phyloP scores from a whole-genome alignment of 2,888 invertebrate species.

The Dusona sp. region DNA sequence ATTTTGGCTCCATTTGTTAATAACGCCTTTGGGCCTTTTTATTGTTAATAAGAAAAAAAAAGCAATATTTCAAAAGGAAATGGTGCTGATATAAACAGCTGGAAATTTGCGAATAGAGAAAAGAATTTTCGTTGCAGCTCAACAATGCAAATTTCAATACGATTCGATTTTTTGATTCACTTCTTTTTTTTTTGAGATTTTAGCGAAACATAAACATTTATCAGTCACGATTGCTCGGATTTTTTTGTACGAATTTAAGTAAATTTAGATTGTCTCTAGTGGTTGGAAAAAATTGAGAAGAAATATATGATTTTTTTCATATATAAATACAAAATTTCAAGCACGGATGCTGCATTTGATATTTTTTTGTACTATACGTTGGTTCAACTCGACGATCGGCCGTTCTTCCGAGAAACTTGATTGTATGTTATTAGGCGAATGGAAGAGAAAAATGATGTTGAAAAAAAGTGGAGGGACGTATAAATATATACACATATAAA shows the following conservation, averaged over 20 bases:
- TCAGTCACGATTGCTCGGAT: too few relatives aligned
- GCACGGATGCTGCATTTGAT: neutral
- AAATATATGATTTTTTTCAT: neutral
- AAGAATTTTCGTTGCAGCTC: too few relatives aligned
- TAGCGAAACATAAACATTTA: too few relatives aligned
- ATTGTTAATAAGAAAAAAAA: too few relatives aligned
- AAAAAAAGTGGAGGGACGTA: conserved; percentile 57
- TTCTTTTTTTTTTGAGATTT: too few relatives aligned
- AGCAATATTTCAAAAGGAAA: too few relatives aligned
- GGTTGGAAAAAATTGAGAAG: neutral
- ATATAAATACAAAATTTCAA: neutral
- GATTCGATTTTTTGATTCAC: too few relatives aligned
- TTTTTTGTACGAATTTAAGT: neutral
- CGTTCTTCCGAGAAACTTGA: conserved; percentile 68
- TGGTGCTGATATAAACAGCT: too few relatives aligned
- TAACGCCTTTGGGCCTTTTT: too few relatives aligned
- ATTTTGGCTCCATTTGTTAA: too few relatives aligned
- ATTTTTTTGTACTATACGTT: neutral
- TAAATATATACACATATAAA: neutral
- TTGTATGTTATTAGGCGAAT: conserved; percentile 77
- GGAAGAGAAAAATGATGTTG: conserved; percentile 10
- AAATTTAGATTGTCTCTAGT: neutral
- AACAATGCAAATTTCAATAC: too few relatives aligned
- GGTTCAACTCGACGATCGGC: conserved; percentile 30
- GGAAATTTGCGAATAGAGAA: too few relatives aligned